Percentiles rank a stretch among this genome's conserved stretches.
Evolutionary conservation across 2,113 vertebrate genomes (phyloP).

Genomic region (Heloderma charlesbogerti): DNA sequence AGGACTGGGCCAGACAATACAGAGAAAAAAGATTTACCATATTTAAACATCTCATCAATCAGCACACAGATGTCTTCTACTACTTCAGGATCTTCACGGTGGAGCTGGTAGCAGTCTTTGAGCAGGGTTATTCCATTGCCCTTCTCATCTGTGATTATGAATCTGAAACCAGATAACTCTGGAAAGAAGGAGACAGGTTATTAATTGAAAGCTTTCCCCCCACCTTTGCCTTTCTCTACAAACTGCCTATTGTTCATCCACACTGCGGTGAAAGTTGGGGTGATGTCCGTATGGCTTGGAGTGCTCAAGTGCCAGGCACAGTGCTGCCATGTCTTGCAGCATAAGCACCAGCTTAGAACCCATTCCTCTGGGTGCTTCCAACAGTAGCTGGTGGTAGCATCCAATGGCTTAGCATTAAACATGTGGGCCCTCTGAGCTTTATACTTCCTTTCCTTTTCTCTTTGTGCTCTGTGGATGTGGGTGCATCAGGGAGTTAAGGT

Average conservation of each 20-base stretch:
- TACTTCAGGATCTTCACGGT: slow-evolving; percentile 66
- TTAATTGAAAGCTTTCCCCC: no score
- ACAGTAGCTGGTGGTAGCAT: background rate
- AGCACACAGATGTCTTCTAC: slow-evolving; percentile 72
- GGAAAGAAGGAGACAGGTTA: background rate
- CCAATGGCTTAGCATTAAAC: background rate
- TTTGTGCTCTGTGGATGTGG: background rate
- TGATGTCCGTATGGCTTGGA: no score
- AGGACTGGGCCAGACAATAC: no score
- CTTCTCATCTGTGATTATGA: slow-evolving; percentile 38
- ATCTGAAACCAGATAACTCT: slow-evolving; percentile 75
- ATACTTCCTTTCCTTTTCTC: background rate
- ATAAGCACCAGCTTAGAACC: background rate
- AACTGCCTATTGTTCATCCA: background rate
- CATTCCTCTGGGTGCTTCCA: background rate
- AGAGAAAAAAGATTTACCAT: slow-evolving; percentile 63
- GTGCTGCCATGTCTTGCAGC: background rate
- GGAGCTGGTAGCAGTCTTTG: slow-evolving; percentile 42
- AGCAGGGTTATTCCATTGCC: slow-evolving; percentile 64
- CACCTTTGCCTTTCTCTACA: background rate
- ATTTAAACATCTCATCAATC: slow-evolving; percentile 64
- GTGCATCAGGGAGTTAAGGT: no score
- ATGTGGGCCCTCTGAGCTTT: background rate
- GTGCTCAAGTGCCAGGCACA: background rate
- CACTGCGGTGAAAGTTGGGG: background rate